phyloP scores from a whole-genome alignment of 2,888 invertebrate species.

The Eilema depressum region DNA sequence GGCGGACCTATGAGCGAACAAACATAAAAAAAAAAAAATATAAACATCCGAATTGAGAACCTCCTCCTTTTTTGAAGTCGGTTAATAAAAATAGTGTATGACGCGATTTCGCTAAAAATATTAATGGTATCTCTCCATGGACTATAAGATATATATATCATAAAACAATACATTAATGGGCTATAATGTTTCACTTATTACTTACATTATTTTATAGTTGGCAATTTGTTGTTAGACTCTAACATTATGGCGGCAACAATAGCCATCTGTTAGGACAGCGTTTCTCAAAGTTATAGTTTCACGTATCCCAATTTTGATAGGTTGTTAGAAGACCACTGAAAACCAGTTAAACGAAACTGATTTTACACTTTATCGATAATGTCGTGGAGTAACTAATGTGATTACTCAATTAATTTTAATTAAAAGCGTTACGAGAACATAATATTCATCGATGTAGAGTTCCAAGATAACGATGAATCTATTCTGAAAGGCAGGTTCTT shows the following conservation, averaged over 20 bases:
- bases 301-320: background rate
- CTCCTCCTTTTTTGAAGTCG: too few relatives aligned
- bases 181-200: background rate
- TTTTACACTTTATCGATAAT: too few relatives aligned
- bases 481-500: too few relatives aligned
- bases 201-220: background rate
- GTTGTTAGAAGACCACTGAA: background rate
- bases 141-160: background rate
- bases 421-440: too few relatives aligned
- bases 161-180: background rate
- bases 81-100: background rate
- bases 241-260: conserved; percentile 11
- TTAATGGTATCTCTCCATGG: background rate
- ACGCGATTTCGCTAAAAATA: background rate
- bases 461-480: too few relatives aligned
- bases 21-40: too few relatives aligned
- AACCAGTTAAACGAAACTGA: background rate
- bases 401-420: too few relatives aligned
- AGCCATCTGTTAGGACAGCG: background rate
- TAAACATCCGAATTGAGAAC: too few relatives aligned
- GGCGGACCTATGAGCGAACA: too few relatives aligned
- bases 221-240: background rate
- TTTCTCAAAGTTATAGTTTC: background rate
- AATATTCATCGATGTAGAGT: too few relatives aligned
- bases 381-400: too few relatives aligned